Evolutionary conservation across 2,113 vertebrate genomes (phyloP).

Genomic region (Petrocephalus microphthalmus): DNA sequence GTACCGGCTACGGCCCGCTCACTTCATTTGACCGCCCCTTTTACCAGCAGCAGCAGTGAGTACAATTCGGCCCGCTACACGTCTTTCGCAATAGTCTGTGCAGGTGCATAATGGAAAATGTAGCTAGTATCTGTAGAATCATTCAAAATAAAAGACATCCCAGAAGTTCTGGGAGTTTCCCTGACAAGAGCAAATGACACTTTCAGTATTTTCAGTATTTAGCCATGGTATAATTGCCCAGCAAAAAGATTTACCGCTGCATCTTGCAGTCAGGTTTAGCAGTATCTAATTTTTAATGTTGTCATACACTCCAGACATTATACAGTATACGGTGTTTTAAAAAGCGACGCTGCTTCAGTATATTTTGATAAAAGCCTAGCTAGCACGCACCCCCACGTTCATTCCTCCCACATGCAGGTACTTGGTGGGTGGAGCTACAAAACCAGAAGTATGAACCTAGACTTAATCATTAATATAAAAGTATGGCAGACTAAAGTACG

Average conservation of each 20-base stretch:
- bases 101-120: background rate
- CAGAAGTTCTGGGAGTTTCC: too few relatives aligned
- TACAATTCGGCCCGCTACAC: background rate
- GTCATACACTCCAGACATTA: too few relatives aligned
- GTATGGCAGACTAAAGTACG: background rate
- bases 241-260: background rate
- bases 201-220: background rate
- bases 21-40: background rate
- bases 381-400: background rate
- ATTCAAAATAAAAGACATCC: background rate
- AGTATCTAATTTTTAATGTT: too few relatives aligned
- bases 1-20: background rate
- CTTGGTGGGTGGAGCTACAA: background rate
- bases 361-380: background rate
- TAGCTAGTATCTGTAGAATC: background rate
- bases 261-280: background rate
- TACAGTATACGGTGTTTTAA: background rate
- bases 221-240: background rate
- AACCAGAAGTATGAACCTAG: background rate
- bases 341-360: background rate
- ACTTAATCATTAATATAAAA: background rate
- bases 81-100: background rate
- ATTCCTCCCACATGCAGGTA: background rate
- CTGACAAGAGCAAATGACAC: too few relatives aligned
- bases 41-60: background rate